Evolutionary conservation across 2,113 vertebrate genomes (phyloP).

Genomic region (Leucopternis melanops): DNA sequence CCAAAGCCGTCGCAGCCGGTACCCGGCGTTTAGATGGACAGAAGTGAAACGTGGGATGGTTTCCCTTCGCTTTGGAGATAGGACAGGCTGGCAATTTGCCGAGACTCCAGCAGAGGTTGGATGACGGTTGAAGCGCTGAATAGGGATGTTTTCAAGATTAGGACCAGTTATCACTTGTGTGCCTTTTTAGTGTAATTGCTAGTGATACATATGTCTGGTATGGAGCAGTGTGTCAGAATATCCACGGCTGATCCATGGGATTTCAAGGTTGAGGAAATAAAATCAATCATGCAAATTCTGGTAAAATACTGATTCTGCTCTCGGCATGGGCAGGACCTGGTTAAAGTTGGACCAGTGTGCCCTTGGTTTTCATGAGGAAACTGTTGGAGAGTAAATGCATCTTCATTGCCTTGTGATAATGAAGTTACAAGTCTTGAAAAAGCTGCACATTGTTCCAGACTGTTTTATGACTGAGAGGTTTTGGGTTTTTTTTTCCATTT

Average conservation of each 20-base stretch:
- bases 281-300: not conserved
- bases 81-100: rapidly evolving
- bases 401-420: not conserved
- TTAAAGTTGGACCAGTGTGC: not conserved
- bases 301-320: not conserved
- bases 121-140: rapidly evolving
- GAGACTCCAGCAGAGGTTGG: not conserved
- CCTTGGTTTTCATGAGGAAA: not conserved
- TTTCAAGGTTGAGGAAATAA: not conserved
- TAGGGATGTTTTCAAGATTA: rapidly evolving
- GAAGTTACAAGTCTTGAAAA: not conserved
- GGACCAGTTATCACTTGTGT: too few species aligned
- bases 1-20: rapidly evolving
- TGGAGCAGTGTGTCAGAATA: not conserved
- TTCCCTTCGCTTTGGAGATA: not conserved
- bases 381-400: not conserved
- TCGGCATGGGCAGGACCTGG: not conserved
- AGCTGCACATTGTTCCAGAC: not conserved
- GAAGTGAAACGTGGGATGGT: too few species aligned
- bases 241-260: not conserved
- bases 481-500: not conserved
- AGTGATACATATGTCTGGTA: not conserved
- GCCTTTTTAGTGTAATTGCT: not conserved
- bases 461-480: not conserved
- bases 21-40: not conserved